Percentiles rank a stretch among this genome's conserved stretches.
Conservation (phyloP, 2,797 vertebrate genomes). For the Etheostoma perlongum region DNA sequence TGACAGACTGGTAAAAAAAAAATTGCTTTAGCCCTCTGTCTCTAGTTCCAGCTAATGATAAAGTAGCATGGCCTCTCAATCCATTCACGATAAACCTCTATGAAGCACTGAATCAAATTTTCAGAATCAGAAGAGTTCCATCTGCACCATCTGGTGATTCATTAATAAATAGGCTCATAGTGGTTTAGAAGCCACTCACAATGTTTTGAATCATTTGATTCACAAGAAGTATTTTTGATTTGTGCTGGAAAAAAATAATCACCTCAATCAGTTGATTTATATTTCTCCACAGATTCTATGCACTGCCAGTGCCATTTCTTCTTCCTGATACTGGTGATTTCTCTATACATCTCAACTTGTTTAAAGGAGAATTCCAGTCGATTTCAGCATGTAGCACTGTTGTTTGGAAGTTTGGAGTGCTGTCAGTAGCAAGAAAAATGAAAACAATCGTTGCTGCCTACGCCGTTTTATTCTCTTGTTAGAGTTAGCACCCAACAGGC, state of each 20-base stretch:
- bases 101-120: constrained; percentile 18
- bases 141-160: constrained; percentile 5
- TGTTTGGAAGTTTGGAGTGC: too few relatives aligned
- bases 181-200: neutral
- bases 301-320: constrained; percentile 19
- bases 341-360: constrained; percentile 17
- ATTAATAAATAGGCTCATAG: neutral
- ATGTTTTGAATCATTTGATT: constrained; percentile 26
- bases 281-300: constrained; percentile 60
- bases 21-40: constrained; percentile 21
- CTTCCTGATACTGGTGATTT: constrained; percentile 17
- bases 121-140: constrained; percentile 23
- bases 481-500: too few relatives aligned
- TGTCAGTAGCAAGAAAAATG: too few relatives aligned
- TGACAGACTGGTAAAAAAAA: constrained; percentile 57
- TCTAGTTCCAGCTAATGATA: constrained; percentile 46
- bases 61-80: constrained; percentile 38
- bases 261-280: constrained; percentile 7
- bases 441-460: too few relatives aligned
- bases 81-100: constrained; percentile 20
- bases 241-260: constrained; percentile 23
- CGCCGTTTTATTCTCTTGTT: too few relatives aligned
- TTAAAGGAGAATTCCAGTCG: neutral
- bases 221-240: constrained; percentile 23
- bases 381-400: too few relatives aligned